Evolutionary conservation across 2,888 invertebrate species (phyloP).

Genomic region (Poecilobothrus nobilitatus): DNA sequence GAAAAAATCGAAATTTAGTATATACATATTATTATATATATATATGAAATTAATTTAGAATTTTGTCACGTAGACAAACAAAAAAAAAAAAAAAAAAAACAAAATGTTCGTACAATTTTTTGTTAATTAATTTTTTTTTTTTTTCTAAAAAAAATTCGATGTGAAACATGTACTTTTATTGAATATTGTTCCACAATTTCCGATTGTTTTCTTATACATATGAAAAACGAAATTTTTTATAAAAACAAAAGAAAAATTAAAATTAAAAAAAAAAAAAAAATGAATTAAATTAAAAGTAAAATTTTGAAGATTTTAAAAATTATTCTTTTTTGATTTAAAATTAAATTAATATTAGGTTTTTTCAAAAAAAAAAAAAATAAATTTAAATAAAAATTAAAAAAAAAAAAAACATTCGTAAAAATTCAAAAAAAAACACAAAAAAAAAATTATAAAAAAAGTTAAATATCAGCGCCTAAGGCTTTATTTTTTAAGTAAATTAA

Average conservation of each 20-base stretch:
- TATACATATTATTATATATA: not conserved
- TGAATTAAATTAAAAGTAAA: not conserved
- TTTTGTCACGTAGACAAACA: too few species aligned
- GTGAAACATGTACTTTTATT: not conserved
- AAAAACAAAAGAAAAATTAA: not conserved
- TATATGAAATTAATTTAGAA: not conserved
- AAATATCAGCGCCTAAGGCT: not conserved
- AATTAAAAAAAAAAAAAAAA: not conserved
- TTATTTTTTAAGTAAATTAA: conserved; percentile 3
- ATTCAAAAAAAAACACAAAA: too few species aligned
- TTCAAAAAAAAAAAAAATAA: too few species aligned
- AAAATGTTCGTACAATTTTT: too few species aligned
- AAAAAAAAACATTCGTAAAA: too few species aligned
- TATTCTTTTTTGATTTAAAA: not conserved
- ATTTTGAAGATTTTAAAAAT: not conserved
- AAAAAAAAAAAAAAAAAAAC: too few species aligned
- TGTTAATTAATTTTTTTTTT: not conserved
- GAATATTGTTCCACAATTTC: conserved; percentile 1
- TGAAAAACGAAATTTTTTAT: not conserved
- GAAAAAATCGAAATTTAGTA: not conserved
- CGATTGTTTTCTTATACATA: conserved; percentile 1
- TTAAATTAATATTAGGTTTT: too few species aligned
- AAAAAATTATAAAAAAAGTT: too few species aligned
- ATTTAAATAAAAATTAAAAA: not conserved
- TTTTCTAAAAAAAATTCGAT: not conserved